Base-by-base conservation (phyloP, 2,113 vertebrate species). In the Phrynosoma platyrhinos region DNA sequence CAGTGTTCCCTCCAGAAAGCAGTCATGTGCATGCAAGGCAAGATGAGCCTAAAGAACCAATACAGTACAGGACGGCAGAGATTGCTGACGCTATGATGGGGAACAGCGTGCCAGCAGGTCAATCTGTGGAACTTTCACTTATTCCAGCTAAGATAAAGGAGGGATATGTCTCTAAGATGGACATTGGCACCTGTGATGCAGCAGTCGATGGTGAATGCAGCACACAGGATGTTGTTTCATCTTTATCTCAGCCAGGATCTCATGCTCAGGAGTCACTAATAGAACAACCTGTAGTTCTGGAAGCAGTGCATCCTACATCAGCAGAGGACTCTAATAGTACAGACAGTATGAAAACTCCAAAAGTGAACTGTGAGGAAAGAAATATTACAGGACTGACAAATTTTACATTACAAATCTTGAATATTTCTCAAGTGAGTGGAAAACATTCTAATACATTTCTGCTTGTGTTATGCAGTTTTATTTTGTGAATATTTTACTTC, bases 301-400 rank as follows among this genome's bases (percentile, higher is more conserved):
- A 97, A 53, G 91, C 96, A 9, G 95, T 96, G 1, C 96, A 93
- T 13, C 81, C 90, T 0, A 42, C 82, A 0, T 72, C 95, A 0
- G 2, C 90, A 0, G 98, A 98, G 32, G 98, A 98, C 21, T 85
- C 96, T 30, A 99, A 99, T 76, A 66, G 92, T 90, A 99, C 98
- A 0, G 98, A 98, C 32, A 87, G 96, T 8, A 85, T 96, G 30
- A 99, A 97, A 90, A 96, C 96, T 0, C 98, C 97, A 32, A 99
- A 99, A 93, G 98, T 99, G 69, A 98, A 69, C 96, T 99, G 98
- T 86, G 98, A 99, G 82, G 97, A 97, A 92, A 97, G 98, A 30
- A 99, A 98, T 91, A 84, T 95, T 58, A 98, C 97, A 0, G 97
- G 95, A 2, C 14, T 97, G 0, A 96, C 97, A 0, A 95, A 71